These are phyloP conservation scores for Enteromius paludinosus DNA, from an alignment of 2,797 vertebrate species.

Conservation along the genomic window DNA sequence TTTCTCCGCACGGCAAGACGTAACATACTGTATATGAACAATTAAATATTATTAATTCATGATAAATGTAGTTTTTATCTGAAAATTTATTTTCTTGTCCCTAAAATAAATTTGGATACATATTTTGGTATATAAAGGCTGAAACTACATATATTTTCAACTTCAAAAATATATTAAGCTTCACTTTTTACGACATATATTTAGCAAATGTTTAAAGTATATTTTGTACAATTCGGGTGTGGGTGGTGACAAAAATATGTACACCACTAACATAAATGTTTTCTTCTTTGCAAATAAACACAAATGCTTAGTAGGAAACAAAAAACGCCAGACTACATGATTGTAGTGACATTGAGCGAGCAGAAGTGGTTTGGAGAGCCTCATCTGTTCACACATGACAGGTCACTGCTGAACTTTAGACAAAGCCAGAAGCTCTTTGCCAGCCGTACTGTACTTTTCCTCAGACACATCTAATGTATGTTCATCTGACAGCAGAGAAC, in stretches of 20 bases:
- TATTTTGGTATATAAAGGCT: too few relatives aligned
- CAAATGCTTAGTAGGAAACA: not conserved
- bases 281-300: not conserved
- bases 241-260: not conserved
- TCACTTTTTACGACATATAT: not conserved
- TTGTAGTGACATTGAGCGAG: not conserved
- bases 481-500: conserved; percentile 24
- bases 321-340: not conserved
- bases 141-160: too few relatives aligned
- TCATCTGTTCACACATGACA: not conserved
- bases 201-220: not conserved
- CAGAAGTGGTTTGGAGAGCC: not conserved
- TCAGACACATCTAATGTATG: not conserved
- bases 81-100: too few relatives aligned
- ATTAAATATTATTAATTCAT: too few relatives aligned
- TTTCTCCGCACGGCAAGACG: too few relatives aligned
- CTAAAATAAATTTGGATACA: too few relatives aligned
- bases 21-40: too few relatives aligned
- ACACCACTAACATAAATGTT: not conserved
- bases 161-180: not conserved
- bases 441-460: conserved; percentile 8
- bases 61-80: too few relatives aligned
- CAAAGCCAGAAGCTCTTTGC: not conserved
- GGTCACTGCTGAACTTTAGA: conserved; percentile 31
- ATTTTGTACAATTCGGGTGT: not conserved